phyloP scores from a whole-genome alignment of 2,113 vertebrate genomes.

The Hypanus sabinus region DNA sequence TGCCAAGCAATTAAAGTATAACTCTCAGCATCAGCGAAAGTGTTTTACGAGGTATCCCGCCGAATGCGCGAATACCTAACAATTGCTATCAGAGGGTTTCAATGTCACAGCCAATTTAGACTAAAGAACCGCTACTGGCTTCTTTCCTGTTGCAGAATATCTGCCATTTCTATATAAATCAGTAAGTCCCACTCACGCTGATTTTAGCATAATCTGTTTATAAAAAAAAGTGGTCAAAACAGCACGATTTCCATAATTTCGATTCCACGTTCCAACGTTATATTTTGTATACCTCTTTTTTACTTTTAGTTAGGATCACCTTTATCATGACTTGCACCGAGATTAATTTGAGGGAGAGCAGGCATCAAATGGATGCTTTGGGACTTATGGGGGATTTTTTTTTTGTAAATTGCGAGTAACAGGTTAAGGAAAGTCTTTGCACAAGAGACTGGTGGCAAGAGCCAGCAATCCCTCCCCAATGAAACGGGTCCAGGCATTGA shows the following conservation, averaged over 20 bases:
- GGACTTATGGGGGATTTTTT: background rate
- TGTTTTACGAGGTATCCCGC: background rate
- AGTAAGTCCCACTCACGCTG: background rate
- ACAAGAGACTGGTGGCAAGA: background rate
- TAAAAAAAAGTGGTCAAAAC: background rate
- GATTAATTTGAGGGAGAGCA: background rate
- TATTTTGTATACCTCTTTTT: background rate
- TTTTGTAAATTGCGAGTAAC: background rate
- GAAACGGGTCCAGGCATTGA: background rate
- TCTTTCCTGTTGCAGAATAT: background rate
- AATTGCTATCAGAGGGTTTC: background rate
- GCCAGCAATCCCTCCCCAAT: background rate
- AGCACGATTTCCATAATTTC: background rate
- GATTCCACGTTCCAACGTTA: background rate
- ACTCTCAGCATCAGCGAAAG: background rate
- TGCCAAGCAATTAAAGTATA: background rate
- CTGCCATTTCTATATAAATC: background rate
- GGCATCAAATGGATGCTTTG: background rate
- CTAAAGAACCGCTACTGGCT: background rate
- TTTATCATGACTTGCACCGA: background rate
- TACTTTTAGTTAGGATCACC: background rate
- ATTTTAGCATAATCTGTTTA: background rate
- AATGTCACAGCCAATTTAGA: constrained; percentile 9
- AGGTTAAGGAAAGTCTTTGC: background rate
- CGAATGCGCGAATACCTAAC: background rate